Percentiles rank a stretch among this genome's conserved stretches.
These are phyloP conservation scores for Lottia gigantea DNA, from an alignment of 2,888 invertebrate genomes.

Conservation along the genomic window DNA sequence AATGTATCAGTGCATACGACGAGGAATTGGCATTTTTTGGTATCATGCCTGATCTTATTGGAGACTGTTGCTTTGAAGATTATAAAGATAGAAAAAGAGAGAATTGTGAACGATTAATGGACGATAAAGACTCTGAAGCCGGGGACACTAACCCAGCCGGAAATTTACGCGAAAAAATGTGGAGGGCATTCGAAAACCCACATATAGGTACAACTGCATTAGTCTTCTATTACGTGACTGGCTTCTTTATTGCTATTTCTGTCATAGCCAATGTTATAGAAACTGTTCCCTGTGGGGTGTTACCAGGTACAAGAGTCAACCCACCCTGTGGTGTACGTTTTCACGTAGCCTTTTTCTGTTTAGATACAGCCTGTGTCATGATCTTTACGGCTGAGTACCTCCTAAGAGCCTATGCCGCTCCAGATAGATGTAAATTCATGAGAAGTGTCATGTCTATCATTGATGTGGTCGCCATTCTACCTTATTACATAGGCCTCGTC, in stretches of 20 bases:
- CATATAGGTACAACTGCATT: conserved; percentile 99
- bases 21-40: conserved; percentile 99
- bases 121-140: conserved; percentile 76
- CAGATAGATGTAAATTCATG: conserved; percentile 96
- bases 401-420: conserved; percentile 93
- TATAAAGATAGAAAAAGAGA: conserved; percentile 98
- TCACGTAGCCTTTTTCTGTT: conserved; percentile 92
- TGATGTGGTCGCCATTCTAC: conserved; percentile 98
- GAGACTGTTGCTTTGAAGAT: conserved; percentile 99
- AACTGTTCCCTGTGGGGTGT: conserved; percentile 91
- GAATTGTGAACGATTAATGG: conserved; percentile 97
- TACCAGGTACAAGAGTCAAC: conserved; percentile 71
- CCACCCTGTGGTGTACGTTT: conserved; percentile 95
- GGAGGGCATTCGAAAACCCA: conserved; percentile 99
- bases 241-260: conserved; percentile 99
- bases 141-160: conserved; percentile 76
- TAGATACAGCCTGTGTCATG: conserved; percentile 99
- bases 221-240: conserved; percentile 99
- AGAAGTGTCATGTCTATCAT: conserved; percentile 99
- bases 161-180: conserved; percentile 84
- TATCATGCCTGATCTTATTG: conserved; percentile 94
- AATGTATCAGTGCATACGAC: conserved; percentile 98
- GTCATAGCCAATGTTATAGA: conserved; percentile 99
- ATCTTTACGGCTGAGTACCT: conserved; percentile 99
- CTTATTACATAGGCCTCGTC: conserved; percentile 97